These are phyloP conservation scores for Neodontobutis hainanensis DNA, from an alignment of 2,113 vertebrate genomes.

Conservation along the genomic window DNA sequence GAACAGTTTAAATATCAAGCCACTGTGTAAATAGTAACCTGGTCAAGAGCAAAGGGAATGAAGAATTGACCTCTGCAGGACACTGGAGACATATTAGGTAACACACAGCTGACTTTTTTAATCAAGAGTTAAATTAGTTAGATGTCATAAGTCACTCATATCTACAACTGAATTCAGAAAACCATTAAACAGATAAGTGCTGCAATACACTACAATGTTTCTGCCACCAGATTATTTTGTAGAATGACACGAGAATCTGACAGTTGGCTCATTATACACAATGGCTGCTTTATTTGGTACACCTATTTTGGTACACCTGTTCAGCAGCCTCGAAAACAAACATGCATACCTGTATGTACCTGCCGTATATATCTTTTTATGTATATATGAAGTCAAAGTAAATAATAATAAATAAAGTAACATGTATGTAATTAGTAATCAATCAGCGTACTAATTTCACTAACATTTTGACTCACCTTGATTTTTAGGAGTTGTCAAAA, in stretches of 20 bases:
- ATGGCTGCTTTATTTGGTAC: not conserved
- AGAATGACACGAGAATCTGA: not conserved
- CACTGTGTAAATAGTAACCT: not conserved
- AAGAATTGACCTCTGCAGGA: not conserved
- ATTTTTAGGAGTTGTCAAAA: too few species aligned
- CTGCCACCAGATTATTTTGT: too few species aligned
- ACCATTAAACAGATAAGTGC: not conserved
- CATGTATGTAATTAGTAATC: too few species aligned
- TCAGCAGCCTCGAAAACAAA: not conserved
- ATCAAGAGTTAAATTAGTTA: too few species aligned
- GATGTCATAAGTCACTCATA: too few species aligned
- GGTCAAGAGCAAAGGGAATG: not conserved
- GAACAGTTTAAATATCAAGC: not conserved
- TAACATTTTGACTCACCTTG: too few species aligned
- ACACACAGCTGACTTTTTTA: too few species aligned
- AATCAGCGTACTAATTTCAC: too few species aligned
- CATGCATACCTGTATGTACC: not conserved
- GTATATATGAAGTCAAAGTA: too few species aligned
- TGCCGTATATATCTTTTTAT: too few species aligned
- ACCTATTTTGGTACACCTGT: not conserved
- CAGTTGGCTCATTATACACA: constrained; percentile 3
- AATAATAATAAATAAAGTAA: too few species aligned
- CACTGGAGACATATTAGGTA: not conserved
- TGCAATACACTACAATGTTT: too few species aligned
- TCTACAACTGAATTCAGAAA: not conserved